Evolutionary conservation across 2,888 invertebrate genomes (phyloP).

Genomic region (Eulithis testata): DNA sequence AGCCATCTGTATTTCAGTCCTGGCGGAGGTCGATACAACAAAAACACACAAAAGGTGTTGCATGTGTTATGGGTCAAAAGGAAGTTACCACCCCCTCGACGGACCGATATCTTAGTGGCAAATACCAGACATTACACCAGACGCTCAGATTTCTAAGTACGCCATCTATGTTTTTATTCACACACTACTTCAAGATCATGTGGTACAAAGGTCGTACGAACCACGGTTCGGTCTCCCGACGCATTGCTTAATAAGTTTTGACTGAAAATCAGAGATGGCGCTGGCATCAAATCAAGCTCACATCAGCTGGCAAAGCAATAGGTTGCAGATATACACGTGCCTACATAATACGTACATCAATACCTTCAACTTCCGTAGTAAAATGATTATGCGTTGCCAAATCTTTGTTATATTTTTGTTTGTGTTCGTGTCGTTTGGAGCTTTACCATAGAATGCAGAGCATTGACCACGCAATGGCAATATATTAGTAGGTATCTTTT

Average conservation of each 20-base stretch:
- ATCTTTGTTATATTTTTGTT: constrained; percentile 3
- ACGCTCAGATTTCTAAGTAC: not conserved
- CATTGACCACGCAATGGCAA: not conserved
- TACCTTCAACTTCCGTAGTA: not conserved
- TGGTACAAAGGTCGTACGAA: not conserved
- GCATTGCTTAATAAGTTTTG: not conserved
- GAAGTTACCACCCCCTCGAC: too few species aligned
- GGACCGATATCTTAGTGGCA: too few species aligned
- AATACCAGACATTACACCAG: not conserved
- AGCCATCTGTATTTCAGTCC: too few species aligned
- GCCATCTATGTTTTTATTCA: constrained; percentile 11
- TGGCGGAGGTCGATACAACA: too few species aligned
- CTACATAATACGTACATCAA: not conserved
- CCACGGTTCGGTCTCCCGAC: not conserved
- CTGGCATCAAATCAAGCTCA: not conserved
- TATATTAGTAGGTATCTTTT: too few species aligned
- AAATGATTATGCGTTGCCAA: constrained; percentile 1
- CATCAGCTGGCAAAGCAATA: not conserved
- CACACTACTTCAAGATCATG: not conserved
- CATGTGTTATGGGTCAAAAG: too few species aligned
- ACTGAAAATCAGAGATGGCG: constrained; percentile 18
- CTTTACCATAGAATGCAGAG: not conserved
- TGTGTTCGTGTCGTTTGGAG: constrained; percentile 2
- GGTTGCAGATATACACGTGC: not conserved
- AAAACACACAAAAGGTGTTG: too few species aligned